Base-by-base conservation (phyloP, 35 echinoderm and acorn worm species). In the Diadema setosum region DNA sequence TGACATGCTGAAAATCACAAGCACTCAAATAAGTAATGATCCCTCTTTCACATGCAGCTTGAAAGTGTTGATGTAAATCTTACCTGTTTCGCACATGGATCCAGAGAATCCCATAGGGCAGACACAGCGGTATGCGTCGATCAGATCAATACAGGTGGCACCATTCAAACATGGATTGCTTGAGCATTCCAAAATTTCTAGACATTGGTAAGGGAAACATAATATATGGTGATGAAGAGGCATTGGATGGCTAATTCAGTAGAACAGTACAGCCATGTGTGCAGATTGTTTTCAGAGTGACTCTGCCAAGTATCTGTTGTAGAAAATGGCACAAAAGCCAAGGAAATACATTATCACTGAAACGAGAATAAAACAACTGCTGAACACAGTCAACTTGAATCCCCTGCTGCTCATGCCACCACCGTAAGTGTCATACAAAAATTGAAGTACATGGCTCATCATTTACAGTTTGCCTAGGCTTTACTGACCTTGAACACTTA, bases 141-240 rank as follows among this genome's bases (percentile, higher is more conserved):
- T 39, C 2, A 29, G 18, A 32, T 89, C 87, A 3, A 39, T 59
- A 32, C 94, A 96, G 5, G 69, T 56, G 34, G 80, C 90, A 42
- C 82, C 86, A 81, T 96, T 92, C 18, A 24, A 5, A 86, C 94
- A 96, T n/a, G 94, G 94, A 43, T 59, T 42, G 56, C 85, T 89
- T 14, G 4, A 18, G 58, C 94, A 96, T 61, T 96, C 94, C 89
- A 92, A 43, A 31, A 90, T 83, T 85, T 96, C 94, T 96, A 76
- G 33, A 90, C 6, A 37, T 0, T 6, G 12, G 49, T 5, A 76
- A 81, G 39, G 58, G 67, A 35, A 16, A 17, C 4, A 67, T 0
- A 3, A 34, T 63, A 32, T 33, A 52, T 15, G 50, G 0, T 6
- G 39, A 39, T 8, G 5, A 8, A 76, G 21, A 30, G 6, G 21